phyloP scores from a whole-genome alignment of 2,113 vertebrate genomes.

The Peromyscus californicus region DNA sequence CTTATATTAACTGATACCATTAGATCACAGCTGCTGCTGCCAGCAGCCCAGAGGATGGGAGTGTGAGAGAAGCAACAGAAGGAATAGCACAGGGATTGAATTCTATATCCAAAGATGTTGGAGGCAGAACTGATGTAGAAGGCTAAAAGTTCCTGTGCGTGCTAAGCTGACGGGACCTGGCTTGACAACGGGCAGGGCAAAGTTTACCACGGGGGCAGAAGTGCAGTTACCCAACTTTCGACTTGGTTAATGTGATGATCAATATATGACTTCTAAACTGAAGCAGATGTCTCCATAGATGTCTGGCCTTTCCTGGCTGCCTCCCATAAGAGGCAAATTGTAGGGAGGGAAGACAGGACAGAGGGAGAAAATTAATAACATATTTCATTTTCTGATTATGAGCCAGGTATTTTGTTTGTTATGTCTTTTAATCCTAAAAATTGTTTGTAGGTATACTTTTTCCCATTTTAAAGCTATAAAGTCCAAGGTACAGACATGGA shows the following conservation, averaged over 20 bases:
- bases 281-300: constrained; percentile 59
- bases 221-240: constrained; percentile 12
- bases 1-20: constrained; percentile 8
- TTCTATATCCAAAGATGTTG: constrained; percentile 6
- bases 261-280: constrained; percentile 58
- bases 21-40: constrained; percentile 10
- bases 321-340: constrained; percentile 51
- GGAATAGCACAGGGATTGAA: background rate
- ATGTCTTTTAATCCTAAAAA: constrained; percentile 39
- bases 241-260: constrained; percentile 39
- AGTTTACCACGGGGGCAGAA: constrained; percentile 37
- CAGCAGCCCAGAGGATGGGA: background rate
- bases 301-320: constrained; percentile 20
- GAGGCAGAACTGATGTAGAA: background rate
- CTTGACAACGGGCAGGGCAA: constrained; percentile 21
- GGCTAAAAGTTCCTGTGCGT: constrained; percentile 2
- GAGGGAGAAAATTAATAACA: background rate
- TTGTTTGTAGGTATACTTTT: constrained; percentile 44
- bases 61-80: background rate
- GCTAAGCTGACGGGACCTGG: constrained; percentile 40
- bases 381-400: constrained; percentile 38
- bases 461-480: constrained; percentile 44
- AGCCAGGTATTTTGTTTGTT: constrained; percentile 35
- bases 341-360: background rate
- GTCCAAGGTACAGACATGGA: constrained; percentile 38